Conservation (phyloP, 2,797 vertebrate species). For the Chelon labrosus region DNA sequence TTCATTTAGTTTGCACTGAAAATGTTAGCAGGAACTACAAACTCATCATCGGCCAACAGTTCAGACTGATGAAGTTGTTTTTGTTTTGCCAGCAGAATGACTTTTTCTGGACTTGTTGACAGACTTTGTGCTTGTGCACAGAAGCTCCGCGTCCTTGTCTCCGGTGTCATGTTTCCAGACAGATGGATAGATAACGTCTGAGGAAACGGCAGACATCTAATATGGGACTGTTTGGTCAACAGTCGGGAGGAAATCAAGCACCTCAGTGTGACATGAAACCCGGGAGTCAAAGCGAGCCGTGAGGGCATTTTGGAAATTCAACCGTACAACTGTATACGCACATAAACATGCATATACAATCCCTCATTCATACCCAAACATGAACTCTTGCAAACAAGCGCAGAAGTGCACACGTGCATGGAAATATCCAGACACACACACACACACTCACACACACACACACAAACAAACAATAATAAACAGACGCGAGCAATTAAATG, state of each 20-base stretch:
- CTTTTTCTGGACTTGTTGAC: constrained; percentile 19
- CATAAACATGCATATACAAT: constrained; percentile 5
- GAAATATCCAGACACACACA: constrained; percentile 23
- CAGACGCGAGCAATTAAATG: constrained; percentile 41
- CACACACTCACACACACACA: constrained; percentile 18
- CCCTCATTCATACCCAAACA: constrained; percentile 16
- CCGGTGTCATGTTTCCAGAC: constrained; percentile 65
- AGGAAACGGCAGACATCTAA: constrained; percentile 76
- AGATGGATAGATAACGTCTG: constrained; percentile 66
- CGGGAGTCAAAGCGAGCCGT: constrained; percentile 36
- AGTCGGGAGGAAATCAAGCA: constrained; percentile 74
- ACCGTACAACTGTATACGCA: constrained; percentile 18
- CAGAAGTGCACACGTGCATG: constrained; percentile 23
- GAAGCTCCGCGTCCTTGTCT: constrained; percentile 36
- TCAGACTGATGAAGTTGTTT: not conserved
- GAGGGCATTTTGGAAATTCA: constrained; percentile 54
- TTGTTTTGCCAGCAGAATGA: constrained; percentile 3
- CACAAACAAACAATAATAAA: constrained; percentile 56
- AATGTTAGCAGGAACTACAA: not conserved
- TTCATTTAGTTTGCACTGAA: not conserved
- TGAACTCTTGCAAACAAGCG: constrained; percentile 24
- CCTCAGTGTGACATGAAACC: constrained; percentile 63
- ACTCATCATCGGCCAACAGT: not conserved
- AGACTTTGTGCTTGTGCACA: constrained; percentile 18
- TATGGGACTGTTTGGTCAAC: constrained; percentile 83